These are phyloP conservation scores for Meiosimyza decipiens DNA, from an alignment of 2,888 invertebrate species.

Conservation along the genomic window DNA sequence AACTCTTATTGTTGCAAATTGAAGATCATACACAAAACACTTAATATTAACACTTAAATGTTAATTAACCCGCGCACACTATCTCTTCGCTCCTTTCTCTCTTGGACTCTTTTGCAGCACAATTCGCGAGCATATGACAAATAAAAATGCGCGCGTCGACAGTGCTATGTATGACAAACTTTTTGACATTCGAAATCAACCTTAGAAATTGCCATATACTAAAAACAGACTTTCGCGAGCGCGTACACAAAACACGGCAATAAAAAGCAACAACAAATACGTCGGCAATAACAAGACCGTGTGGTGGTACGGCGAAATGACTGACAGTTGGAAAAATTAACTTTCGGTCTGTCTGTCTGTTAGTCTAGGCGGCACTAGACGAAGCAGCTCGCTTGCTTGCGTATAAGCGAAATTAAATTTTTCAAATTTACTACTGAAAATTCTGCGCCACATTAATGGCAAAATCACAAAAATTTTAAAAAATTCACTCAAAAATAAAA, in stretches of 20 bases:
- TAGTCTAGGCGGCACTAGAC: too few relatives aligned
- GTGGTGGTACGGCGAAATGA: background rate
- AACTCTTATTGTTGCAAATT: too few relatives aligned
- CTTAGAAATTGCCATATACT: background rate
- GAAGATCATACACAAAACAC: constrained; percentile 3
- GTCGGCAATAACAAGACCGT: background rate
- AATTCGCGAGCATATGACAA: background rate
- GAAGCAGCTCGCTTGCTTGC: too few relatives aligned
- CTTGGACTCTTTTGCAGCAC: background rate
- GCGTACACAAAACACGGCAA: background rate
- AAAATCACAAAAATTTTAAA: background rate
- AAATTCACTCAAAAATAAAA: background rate
- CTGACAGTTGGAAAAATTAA: background rate
- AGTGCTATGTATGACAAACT: background rate
- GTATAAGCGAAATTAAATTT: too few relatives aligned
- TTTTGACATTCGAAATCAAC: constrained; percentile 1
- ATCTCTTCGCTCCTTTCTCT: background rate
- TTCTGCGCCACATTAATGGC: background rate
- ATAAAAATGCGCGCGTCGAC: background rate
- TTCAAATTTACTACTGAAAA: too few relatives aligned
- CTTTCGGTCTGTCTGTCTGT: background rate
- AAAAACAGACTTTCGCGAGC: background rate
- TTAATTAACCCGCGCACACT: constrained; percentile 13
- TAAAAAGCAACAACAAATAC: background rate
- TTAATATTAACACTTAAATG: constrained; percentile 17